Conservation (phyloP, 2,113 vertebrate species). For the Redunca redunca region DNA sequence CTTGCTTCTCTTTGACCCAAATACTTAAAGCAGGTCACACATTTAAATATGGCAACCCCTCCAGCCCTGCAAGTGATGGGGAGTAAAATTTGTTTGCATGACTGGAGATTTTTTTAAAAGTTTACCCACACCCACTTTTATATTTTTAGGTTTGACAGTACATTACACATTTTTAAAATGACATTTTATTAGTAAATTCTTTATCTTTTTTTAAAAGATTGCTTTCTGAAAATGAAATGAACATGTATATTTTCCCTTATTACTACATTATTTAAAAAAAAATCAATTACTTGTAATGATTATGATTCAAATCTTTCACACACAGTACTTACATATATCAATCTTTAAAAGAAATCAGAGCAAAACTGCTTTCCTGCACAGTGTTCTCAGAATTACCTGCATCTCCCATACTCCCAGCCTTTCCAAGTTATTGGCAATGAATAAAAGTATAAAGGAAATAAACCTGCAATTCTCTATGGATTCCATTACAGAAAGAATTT, state of each 20-base stretch:
- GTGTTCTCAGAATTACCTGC: neutral
- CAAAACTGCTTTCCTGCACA: neutral
- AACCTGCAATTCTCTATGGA: neutral
- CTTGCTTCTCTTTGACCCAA: constrained; percentile 66
- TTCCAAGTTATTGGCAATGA: neutral
- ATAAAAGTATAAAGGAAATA: neutral
- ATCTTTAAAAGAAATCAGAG: neutral
- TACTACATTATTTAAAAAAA: neutral
- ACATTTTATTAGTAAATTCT: neutral
- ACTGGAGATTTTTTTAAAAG: neutral
- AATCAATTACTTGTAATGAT: neutral
- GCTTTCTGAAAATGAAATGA: neutral
- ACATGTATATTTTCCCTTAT: neutral
- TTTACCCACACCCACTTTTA: constrained; percentile 5
- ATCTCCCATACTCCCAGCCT: neutral
- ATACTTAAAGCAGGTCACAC: constrained; percentile 69
- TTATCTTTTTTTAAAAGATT: neutral
- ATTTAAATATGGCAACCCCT: constrained; percentile 68
- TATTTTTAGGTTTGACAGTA: neutral
- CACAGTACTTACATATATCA: neutral
- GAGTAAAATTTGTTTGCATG: constrained; percentile 38
- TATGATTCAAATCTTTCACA: neutral
- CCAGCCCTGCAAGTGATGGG: constrained; percentile 54
- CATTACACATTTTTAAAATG: neutral
- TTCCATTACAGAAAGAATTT: neutral